Conservation (phyloP, 2,113 vertebrate genomes). For the Thunnus maccoyii region DNA sequence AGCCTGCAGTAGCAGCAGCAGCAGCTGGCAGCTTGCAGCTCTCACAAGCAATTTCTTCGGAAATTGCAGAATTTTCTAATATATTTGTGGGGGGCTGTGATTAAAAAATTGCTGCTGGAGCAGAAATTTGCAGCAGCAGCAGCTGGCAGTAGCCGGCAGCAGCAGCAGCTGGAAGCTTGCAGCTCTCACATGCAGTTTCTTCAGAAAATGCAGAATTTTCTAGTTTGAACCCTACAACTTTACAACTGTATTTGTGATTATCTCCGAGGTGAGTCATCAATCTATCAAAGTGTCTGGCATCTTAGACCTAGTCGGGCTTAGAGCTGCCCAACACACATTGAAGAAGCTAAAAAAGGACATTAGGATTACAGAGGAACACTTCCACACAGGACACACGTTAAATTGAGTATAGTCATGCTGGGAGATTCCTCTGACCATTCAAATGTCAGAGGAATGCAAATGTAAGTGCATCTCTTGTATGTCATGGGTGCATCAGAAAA, state of each 20-base stretch:
- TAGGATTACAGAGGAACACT: neutral
- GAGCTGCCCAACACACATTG: conserved; percentile 11
- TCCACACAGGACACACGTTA: neutral
- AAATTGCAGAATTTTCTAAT: too few relatives aligned
- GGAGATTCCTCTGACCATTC: neutral
- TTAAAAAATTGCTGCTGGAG: conserved; percentile 76
- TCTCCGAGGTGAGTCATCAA: conserved; percentile 91
- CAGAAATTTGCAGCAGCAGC: too few relatives aligned
- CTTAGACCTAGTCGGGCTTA: conserved; percentile 85
- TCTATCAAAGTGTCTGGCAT: conserved; percentile 85
- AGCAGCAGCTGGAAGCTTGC: too few relatives aligned
- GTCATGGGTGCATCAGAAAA: neutral
- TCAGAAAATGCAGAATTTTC: too few relatives aligned
- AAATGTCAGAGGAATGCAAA: conserved; percentile 4
- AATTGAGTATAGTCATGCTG: neutral
- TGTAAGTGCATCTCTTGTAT: neutral
- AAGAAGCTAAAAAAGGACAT: neutral
- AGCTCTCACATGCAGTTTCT: too few relatives aligned
- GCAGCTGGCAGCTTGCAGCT: too few relatives aligned
- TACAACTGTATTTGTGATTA: conserved; percentile 88
- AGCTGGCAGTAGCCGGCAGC: too few relatives aligned
- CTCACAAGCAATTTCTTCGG: too few relatives aligned
- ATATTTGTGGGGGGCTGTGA: neutral
- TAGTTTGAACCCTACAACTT: conserved; percentile 8
- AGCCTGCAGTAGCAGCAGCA: too few relatives aligned